Base-by-base conservation (phyloP, 2,888 invertebrate genomes). In the Drepanosiphum platanoidis region DNA sequence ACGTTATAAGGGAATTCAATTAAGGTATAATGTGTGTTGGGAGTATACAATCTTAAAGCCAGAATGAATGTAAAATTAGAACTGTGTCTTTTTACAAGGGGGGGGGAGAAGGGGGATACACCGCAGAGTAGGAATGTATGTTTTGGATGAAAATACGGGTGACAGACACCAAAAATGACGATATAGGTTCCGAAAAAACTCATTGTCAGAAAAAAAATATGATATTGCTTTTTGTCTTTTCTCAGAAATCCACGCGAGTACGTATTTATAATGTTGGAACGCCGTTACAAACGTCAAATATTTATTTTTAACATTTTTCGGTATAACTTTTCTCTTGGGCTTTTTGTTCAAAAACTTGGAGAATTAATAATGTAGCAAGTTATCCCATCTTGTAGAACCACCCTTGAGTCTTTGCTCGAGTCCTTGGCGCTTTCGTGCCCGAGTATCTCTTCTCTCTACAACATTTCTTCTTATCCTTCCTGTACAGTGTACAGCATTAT, bases 261-360 rank as follows among this genome's bases (percentile, higher is more conserved):
- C 3, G 18, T 52, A 18, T 52, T 0, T 52, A 18, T 52, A 22
- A 52, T 52, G 52, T 18, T 18, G 22, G 2, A 3, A 18, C 30
- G 39, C 30, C 30, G 75, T 75, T 58, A 77, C 46, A 36, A 77
- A 64, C 61, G 64, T 78, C 64, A 42, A 78, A 66, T 42, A 78
- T 78, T 78, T 22, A 78, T 78, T 61, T 66, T 78, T 42, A 78
- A 30, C 64, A 42, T 42, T 66, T 77, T 42, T 42, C 46, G 8
- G 7, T 15, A 78, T 11, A 78, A 77, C 61, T 39, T 78, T 78
- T 42, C 42, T 66, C 78, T 66, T 42, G 42, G 30, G 36, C 18
- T 64, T 64, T 64, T 27, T 42, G n/a, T 27, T 42, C 8, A 15
- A 46, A 66, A 77, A 77, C 61, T 77, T 39, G 11, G 30, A 30